Evolutionary conservation across 2,888 invertebrate species (phyloP), one percentile per base, ranked within the genome.

Genomic region (Coremacera marginata): DNA sequence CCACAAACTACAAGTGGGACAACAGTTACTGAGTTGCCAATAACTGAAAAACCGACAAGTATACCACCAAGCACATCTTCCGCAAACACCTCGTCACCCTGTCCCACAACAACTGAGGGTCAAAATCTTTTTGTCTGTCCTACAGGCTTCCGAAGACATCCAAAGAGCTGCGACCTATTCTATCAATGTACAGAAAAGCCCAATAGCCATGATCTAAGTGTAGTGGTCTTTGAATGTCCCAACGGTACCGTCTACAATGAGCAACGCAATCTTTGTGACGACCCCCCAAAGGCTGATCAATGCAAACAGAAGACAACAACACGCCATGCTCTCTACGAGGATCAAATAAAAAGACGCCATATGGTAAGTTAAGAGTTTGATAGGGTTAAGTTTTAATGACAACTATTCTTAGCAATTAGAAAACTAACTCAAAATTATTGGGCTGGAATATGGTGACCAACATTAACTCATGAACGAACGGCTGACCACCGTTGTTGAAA

Each of bases 91-190:
- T 78, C 71, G 16, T 81, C 80, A 27, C 85, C 86, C 3, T 89
- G 89, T 34, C 89, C 89, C 1, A 37, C 83, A 34, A 85, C 83
- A 7, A 83, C 81, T 5, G 92, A 93, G 25, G 93, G 94, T 79
- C 95, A 96, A 89, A 90, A 93, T 80, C 89, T 93, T 16, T 91
- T 93, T 76, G 92, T 95, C 2, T 96, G 96, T 85, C 96, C 96
- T 9, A 94, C 95, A 7, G 95, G 95, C 52, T 96, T 96, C 89
- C 92, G 92, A 84, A 91, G 95, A 80, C 95, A 96, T 91, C 95
- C 96, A 0, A 94, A 94, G 86, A 93, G 94, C 85, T 96, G 96
- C 84, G 94, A 95, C 84, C 89, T 95, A 82, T 95, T 96, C 90
- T 96, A 96, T 86, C 96, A 96, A 88, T 96, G 96, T 84, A 94